Conservation (phyloP, 64 coral and sea anemone species). For the Platygyra sinensis region DNA sequence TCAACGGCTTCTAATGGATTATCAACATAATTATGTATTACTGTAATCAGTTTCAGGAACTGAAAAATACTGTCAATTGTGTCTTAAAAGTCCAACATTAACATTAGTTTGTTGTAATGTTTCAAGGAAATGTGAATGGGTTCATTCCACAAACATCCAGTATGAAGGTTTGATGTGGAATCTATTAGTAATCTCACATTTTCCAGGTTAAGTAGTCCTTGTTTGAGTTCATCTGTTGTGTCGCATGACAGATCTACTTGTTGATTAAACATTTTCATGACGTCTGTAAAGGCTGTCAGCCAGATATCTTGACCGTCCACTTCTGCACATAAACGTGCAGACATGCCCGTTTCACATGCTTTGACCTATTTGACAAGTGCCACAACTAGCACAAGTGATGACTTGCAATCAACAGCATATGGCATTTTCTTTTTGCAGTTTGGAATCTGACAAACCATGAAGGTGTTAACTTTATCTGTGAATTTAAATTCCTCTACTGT, state of each 20-base stretch:
- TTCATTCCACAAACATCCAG: constrained; percentile 20
- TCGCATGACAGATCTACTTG: constrained; percentile 30
- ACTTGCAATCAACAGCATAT: constrained; percentile 9
- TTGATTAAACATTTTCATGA: constrained; percentile 28
- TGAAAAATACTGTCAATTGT: too few species aligned
- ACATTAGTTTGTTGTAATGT: too few species aligned
- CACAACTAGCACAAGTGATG: constrained; percentile 45
- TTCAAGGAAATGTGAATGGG: too few species aligned
- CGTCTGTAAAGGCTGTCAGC: constrained; percentile 56
- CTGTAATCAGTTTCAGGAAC: too few species aligned
- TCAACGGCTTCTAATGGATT: too few species aligned
- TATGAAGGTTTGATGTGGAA: constrained; percentile 66
- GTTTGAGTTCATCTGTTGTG: constrained; percentile 48
- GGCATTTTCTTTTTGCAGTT: constrained; percentile 64
- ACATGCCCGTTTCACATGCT: constrained; percentile 13
- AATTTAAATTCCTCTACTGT: constrained; percentile 65
- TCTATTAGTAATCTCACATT: constrained; percentile 45
- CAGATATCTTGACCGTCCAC: constrained; percentile 55
- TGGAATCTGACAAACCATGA: constrained; percentile 41
- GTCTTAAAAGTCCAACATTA: too few species aligned
- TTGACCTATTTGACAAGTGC: constrained; percentile 52
- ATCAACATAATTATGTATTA: too few species aligned
- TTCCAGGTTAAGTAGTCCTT: constrained; percentile 59
- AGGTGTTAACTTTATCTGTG: constrained; percentile 46
- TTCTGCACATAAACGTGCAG: constrained; percentile 28